Percentiles rank a stretch among this genome's conserved stretches.
These are phyloP conservation scores for Carassius gibelio DNA, from an alignment of 2,113 vertebrate species.

Conservation along the genomic window DNA sequence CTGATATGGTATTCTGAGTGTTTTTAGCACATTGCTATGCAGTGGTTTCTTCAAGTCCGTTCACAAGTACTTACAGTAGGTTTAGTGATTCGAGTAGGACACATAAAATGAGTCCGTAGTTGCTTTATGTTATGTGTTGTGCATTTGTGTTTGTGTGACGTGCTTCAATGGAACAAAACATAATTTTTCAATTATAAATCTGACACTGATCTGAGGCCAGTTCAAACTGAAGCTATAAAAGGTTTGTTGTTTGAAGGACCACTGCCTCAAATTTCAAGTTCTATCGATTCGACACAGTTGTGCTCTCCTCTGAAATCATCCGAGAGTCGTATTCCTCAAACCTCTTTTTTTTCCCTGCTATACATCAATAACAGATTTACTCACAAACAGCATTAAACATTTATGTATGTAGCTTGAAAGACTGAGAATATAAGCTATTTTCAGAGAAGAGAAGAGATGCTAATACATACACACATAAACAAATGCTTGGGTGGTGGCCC, in stretches of 20 bases:
- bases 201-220: not conserved
- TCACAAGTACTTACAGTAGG: not conserved
- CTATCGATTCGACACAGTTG: constrained; percentile 31
- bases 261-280: constrained; percentile 25
- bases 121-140: not conserved
- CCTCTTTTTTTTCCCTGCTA: constrained; percentile 7
- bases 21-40: no score
- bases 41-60: no score
- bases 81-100: not conserved
- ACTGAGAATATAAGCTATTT: not conserved
- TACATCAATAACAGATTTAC: constrained; percentile 36
- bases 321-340: constrained; percentile 18
- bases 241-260: constrained; percentile 29
- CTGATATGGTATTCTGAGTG: not conserved
- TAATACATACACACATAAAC: constrained; percentile 27
- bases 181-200: constrained; percentile 13
- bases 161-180: not conserved
- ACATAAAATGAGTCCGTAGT: not conserved
- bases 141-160: not conserved
- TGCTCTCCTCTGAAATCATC: constrained; percentile 18
- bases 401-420: constrained; percentile 25
- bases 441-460: not conserved
- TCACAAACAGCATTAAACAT: constrained; percentile 27
- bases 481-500: not conserved
- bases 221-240: constrained; percentile 9